Percentiles rank a stretch among this genome's conserved stretches.
Conservation (phyloP, 2,797 vertebrate species). For the Sitta carolinensis region DNA sequence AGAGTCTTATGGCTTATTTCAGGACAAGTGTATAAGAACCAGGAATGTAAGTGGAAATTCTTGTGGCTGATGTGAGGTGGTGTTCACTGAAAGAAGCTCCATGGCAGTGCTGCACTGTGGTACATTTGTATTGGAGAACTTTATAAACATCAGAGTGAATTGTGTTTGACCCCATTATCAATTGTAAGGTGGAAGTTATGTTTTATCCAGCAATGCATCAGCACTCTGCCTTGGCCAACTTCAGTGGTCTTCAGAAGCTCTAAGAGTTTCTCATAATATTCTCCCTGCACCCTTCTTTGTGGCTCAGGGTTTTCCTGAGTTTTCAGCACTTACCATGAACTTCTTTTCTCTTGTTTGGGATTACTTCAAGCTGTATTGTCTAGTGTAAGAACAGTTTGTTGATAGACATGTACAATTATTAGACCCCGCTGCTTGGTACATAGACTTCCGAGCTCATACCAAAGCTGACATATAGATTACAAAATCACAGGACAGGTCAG, state of each 20-base stretch:
- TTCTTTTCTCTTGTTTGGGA: background rate
- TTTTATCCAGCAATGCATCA: background rate
- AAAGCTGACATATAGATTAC: background rate
- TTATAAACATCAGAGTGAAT: background rate
- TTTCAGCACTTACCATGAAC: background rate
- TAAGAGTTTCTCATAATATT: background rate
- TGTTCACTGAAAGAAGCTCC: background rate
- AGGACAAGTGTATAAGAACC: background rate
- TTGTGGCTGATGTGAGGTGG: accelerated
- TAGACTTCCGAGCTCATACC: background rate
- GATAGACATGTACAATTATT: background rate
- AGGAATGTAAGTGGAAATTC: background rate
- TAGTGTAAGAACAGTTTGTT: background rate
- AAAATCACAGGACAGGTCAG: background rate
- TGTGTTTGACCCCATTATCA: background rate
- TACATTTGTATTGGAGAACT: background rate
- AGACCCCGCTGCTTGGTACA: background rate
- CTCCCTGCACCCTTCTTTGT: background rate
- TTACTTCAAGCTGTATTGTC: background rate
- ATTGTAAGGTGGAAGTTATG: background rate
- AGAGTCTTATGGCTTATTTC: background rate
- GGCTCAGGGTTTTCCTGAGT: background rate
- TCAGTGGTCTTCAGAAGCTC: background rate
- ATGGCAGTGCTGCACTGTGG: background rate
- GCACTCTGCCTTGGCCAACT: background rate